Evolutionary conservation across 1,140 invertebrate genomes (phyloP).

Genomic region (Drosophila sulfurigaster): DNA sequence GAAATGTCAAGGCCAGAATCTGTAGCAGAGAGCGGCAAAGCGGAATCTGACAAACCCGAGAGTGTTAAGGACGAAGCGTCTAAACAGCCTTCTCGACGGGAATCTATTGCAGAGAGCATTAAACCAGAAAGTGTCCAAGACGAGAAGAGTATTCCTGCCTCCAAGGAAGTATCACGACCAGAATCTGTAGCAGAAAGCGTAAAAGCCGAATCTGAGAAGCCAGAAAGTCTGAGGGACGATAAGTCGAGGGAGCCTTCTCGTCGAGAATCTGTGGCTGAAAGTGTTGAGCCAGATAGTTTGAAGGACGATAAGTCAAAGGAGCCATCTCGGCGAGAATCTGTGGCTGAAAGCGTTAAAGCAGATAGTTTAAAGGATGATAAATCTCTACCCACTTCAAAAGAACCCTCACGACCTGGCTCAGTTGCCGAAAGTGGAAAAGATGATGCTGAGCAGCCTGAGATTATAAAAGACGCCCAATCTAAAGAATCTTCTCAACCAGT

Average conservation of each 20-base stretch:
- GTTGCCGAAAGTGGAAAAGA: constrained; percentile 12
- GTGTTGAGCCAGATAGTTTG: constrained; percentile 17
- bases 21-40: constrained; percentile 43
- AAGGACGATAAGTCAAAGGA: constrained; percentile 43
- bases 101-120: constrained; percentile 40
- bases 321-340: constrained; percentile 40
- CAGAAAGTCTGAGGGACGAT: not conserved
- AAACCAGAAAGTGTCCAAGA: constrained; percentile 19
- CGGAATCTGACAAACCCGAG: constrained; percentile 28
- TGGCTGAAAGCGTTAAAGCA: constrained; percentile 39
- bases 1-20: constrained; percentile 54
- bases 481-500: constrained; percentile 28
- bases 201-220: constrained; percentile 19
- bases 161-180: constrained; percentile 45
- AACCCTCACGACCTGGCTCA: constrained; percentile 57
- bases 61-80: constrained; percentile 10
- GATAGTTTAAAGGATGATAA: constrained; percentile 39
- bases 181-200: constrained; percentile 32
- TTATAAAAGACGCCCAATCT: constrained; percentile 23
- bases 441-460: not conserved
- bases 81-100: constrained; percentile 38
- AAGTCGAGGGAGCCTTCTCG: too few relatives aligned
- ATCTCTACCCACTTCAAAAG: constrained; percentile 48
- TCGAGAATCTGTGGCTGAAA: constrained; percentile 23
- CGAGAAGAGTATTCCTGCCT: constrained; percentile 11